Evolutionary conservation across 2,888 invertebrate genomes (phyloP), one percentile per base, ranked within the genome.

Genomic region (Lasioglossum vierecki): DNA sequence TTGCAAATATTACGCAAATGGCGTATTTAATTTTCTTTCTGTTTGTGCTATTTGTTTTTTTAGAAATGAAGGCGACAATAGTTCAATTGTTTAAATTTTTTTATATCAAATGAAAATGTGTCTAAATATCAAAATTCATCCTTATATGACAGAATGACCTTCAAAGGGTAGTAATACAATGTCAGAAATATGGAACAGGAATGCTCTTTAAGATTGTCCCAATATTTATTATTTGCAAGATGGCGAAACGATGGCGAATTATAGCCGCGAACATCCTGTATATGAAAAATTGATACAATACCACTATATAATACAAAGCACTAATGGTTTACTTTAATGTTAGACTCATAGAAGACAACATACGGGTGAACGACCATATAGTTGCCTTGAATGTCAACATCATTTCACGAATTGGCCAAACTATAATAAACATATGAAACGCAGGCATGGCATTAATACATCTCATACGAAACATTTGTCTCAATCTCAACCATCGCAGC

Each of bases 331-430:
- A 57, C n/a, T 75, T 30, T 49, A 76, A 71, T 81, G 81, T 79
- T 39, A 96, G 96, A 96, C 97, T n/a, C 98, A 98, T 93, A 96
- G 97, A 83, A 95, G 97, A 22, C 97, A 97, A 89, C 98, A 98
- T 88, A 95, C 95, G 3, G 95, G 95, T 0, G 97, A 97, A 60
- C 96, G 97, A 53, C 98, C 97, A 0, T 98, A 97, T 92, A 96
- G 97, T 0, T 98, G 98, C 90, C 94, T 96, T 57, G 96, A 97
- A 86, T 98, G 98, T 91, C 96, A 97, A 80, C 96, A 96, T 92
- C 96, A 97, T 91, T 98, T 98, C 89, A 97, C 97, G 0, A 97
- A 98, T 93, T 97, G 97, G 97, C 97, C 97, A 0, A 98, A 98
- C 95, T 97, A 97, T 91, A 97, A 97, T 91, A 98, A 98, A 91